These are phyloP conservation scores for Rhizomys pruinosus DNA, from an alignment of 2,113 vertebrate species.

Conservation along the genomic window DNA sequence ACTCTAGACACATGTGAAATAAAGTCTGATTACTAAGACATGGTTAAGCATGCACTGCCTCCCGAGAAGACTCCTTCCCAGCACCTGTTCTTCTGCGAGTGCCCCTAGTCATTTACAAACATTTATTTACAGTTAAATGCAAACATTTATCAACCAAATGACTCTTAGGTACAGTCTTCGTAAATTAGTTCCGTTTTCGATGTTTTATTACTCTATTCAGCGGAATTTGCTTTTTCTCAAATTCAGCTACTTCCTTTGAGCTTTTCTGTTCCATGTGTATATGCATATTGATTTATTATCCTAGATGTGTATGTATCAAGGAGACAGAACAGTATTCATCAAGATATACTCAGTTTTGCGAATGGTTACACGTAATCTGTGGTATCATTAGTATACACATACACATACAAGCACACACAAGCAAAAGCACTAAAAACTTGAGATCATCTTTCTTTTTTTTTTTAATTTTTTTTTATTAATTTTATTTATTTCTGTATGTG, in stretches of 20 bases:
- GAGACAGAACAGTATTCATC: neutral
- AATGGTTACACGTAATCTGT: neutral
- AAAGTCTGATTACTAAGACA: neutral
- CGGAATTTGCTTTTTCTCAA: conserved; percentile 2
- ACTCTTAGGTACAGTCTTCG: neutral
- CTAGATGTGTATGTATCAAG: neutral
- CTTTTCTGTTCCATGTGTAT: neutral
- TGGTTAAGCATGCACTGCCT: neutral
- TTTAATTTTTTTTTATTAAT: too few relatives aligned
- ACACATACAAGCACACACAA: fast-evolving
- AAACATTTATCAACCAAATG: conserved; percentile 24
- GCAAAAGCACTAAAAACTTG: neutral
- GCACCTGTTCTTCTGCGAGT: neutral
- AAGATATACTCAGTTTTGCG: neutral
- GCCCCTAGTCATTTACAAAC: conserved; percentile 24
- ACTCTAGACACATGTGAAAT: neutral
- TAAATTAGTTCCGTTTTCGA: neutral
- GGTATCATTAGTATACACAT: neutral
- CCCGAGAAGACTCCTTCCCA: conserved; percentile 12
- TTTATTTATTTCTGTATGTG: too few relatives aligned
- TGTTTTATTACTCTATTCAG: neutral
- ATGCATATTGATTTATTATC: neutral
- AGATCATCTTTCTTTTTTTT: neutral
- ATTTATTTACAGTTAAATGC: conserved; percentile 43
- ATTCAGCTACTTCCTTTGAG: conserved; percentile 17